Base-by-base conservation (phyloP, 2,888 invertebrate species). In the Leptura quadrifasciata region DNA sequence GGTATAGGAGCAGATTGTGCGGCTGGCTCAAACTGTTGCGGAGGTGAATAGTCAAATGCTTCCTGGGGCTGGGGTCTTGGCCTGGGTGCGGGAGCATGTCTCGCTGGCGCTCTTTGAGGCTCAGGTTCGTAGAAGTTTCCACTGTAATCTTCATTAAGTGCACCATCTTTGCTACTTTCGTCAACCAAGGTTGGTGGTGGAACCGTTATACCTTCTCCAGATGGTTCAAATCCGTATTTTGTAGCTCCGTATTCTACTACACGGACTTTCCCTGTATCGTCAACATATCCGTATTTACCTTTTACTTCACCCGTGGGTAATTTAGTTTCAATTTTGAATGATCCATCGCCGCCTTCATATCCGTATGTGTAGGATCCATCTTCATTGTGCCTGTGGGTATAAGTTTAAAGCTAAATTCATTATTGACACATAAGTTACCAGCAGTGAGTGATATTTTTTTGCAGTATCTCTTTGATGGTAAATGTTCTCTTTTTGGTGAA, bases 361-460 rank as follows among this genome's bases (percentile, higher is more conserved):
- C 96, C 96, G 85, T 96, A 97, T 0, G 97, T 97, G 90, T 97
- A 97, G 0, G 96, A 96, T 71, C 96, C 96, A 86, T 96, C 96
- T 87, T 96, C 96, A 84, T 96, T 96, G 90, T 96, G 96, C 87
- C 95, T 95, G 89, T 24, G 15, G 47, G 10, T 39, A 39, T 8
- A 39, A 9, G 10, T 31, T 39, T 39, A 39, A 9, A 9, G n/a
- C n/a, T n/a, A n/a, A n/a, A n/a, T n/a, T n/a, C n/a, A n/a, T n/a
- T n/a, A n/a, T n/a, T n/a, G n/a, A n/a, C n/a, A n/a, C n/a, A n/a
- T n/a, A n/a, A n/a, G n/a, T n/a, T n/a, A n/a, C n/a, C n/a, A n/a
- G n/a, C n/a, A n/a, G n/a, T n/a, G n/a, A n/a, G n/a, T n/a, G n/a
- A n/a, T n/a, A n/a, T n/a, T n/a, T n/a, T n/a, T n/a, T n/a, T n/a